Base-by-base conservation (phyloP, 2,797 vertebrate species). In the Betta splendens region DNA sequence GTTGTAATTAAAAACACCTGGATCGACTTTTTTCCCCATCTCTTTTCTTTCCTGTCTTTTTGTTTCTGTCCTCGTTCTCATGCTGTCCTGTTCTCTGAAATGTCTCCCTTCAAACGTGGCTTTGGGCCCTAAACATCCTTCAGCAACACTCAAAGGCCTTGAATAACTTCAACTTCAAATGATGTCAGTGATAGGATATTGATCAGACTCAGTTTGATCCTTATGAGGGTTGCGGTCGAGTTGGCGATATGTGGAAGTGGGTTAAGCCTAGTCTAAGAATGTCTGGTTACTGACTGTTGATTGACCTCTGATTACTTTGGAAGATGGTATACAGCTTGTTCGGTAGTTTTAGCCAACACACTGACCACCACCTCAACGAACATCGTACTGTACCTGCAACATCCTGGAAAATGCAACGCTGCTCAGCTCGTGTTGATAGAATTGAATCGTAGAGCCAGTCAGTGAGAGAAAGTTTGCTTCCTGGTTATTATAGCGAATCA, bases 1-100 rank as follows among this genome's bases (percentile, higher is more conserved):
- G 61, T 21, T 10, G 4, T 71, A 72, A 80, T 83, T 59, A 69
- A 71, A 80, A 78, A 51, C 78, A 80, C 72, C 64, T 80, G 79
- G 65, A 48, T 46, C 11, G 3, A 39, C 69, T 67, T 44, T 37
- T 48, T 38, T n/a, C 56, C 26, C 13, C 37, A 13, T 53, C 39
- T 39, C n/a, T 33, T 31, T 32, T 31, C 26, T 44, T 4, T 9
- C n/a, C 26, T 17, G 7, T 2, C 46, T 29, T 22, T 11, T 31
- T 1, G 33, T 26, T 13, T 35, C 40, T 38, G 22, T 2, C 3
- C 12, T 46, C 9, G 2, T 36, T 50, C 26, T 2, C n/a, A 43
- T 40, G 21, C 32, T 7, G 7, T 35, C 26, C 6, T 11, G 16
- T 26, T 48, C 18, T n/a, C 25, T 21, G 33, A 35, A 57, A 49